A percentile compares a stretch with the other conserved stretches of the same genome.
Conservation (phyloP, 2,113 vertebrate genomes). For the Ciconia maguari region DNA sequence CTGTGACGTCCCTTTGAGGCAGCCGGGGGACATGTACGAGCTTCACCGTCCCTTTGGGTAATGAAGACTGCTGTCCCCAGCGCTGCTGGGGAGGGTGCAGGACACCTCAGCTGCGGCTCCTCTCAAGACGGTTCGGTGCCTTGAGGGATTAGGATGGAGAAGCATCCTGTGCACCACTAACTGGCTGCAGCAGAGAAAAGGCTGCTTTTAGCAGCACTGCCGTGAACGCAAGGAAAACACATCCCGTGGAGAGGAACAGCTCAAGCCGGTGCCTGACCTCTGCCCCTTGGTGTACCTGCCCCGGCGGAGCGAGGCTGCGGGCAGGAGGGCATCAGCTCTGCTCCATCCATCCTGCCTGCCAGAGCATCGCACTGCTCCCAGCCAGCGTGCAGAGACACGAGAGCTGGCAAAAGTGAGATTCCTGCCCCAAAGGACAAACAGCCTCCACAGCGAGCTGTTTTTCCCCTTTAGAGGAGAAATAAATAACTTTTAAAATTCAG, state of each 20-base stretch:
- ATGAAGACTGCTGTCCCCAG: background rate
- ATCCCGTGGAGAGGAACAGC: background rate
- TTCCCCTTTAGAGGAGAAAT: slow-evolving; percentile 1
- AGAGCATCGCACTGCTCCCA: background rate
- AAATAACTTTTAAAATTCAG: slow-evolving; percentile 35
- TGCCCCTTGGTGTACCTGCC: background rate
- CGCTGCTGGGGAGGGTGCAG: rapidly evolving
- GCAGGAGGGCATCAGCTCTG: background rate
- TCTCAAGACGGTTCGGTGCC: background rate
- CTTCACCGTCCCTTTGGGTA: background rate
- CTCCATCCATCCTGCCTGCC: background rate
- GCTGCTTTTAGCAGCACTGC: background rate
- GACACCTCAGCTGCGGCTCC: background rate
- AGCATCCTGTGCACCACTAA: background rate
- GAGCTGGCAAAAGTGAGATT: background rate
- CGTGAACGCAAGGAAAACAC: background rate
- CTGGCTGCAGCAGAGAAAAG: background rate
- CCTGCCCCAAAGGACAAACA: background rate
- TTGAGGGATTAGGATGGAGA: background rate
- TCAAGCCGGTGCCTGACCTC: rapidly evolving
- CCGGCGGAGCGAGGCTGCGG: background rate
- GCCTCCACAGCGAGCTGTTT: background rate
- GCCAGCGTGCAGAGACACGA: rapidly evolving
- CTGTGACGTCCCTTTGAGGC: background rate
- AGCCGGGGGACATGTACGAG: rapidly evolving